These are phyloP conservation scores for Bovichtus diacanthus DNA, from an alignment of 2,797 vertebrate species.

Conservation along the genomic window DNA sequence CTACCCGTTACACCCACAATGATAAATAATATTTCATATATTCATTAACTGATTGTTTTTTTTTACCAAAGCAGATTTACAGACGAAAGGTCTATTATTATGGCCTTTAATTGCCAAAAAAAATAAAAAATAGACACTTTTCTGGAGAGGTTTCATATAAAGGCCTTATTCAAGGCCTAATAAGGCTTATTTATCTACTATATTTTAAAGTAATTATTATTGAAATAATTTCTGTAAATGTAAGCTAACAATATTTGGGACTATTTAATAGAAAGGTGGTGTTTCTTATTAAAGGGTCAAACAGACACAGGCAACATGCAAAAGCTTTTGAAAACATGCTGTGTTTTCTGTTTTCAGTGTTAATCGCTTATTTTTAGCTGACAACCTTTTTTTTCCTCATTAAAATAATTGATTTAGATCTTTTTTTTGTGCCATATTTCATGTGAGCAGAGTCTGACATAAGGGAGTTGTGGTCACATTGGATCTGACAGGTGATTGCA, in stretches of 20 bases:
- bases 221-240: not conserved
- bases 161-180: conserved; percentile 15
- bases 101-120: conserved; percentile 13
- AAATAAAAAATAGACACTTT: not conserved
- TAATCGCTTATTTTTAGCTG: not conserved
- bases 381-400: not conserved
- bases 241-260: not conserved
- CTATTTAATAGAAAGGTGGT: not conserved
- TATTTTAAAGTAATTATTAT: not conserved
- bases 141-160: not conserved
- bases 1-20: not conserved
- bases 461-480: not conserved
- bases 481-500: not conserved
- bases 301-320: not conserved
- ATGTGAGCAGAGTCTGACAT: not conserved
- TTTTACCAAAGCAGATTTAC: not conserved
- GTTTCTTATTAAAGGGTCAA: not conserved
- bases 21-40: not conserved
- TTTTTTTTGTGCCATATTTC: not conserved
- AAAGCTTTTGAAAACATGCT: not conserved
- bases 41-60: not conserved
- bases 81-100: not conserved
- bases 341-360: not conserved
- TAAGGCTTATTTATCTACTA: not conserved
- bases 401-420: not conserved